Evolutionary conservation across 1,140 invertebrate species (phyloP), one percentile per base, ranked within the genome.

Genomic region (Calycopis cecrops): DNA sequence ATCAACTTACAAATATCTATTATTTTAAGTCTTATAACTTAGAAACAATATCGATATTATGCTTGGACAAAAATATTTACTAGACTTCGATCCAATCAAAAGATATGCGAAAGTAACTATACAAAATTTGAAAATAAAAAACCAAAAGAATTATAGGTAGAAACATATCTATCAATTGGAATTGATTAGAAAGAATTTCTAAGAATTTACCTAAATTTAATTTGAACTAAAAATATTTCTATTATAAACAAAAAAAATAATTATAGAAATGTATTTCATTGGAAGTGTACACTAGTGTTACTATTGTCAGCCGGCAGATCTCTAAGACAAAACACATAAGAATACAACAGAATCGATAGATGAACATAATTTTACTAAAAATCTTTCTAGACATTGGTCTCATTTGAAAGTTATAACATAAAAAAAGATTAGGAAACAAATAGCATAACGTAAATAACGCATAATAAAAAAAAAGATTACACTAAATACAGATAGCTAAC

Each of bases 351-450:
- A 44, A 16, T 9, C 17, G 14, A 16, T 16, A 16, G 14, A 9
- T 44, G 14, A 44, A 40, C 12, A 17, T 16, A 44, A 16, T 18
- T 44, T 44, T 1, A 44, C 40, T 44, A 44, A 9, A 44, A 16
- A 9, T 12, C 38, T 40, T 12, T n/a, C n/a, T 40, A 40, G n/a
- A 12, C 4, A 40, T 14, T 12, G 40, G 17, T 44, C 9, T 16
- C 17, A 16, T 44, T 16, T 44, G 14, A 44, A 44, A 44, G 16
- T 40, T 44, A 16, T 14, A 9, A 44, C 40, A 44, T 16, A 9
- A 44, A 9, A 40, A 44, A 44, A 44, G 17, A 44, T 44, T 44
- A 44, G 40, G 40, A 44, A 16, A 44, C 40, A 44, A 40, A 44
- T 16, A 44, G 40, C 40, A 44, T 44, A 44, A 44, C 14, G 40